Conservation (phyloP, 2,113 vertebrate genomes). For the Hemiprocne comata region DNA sequence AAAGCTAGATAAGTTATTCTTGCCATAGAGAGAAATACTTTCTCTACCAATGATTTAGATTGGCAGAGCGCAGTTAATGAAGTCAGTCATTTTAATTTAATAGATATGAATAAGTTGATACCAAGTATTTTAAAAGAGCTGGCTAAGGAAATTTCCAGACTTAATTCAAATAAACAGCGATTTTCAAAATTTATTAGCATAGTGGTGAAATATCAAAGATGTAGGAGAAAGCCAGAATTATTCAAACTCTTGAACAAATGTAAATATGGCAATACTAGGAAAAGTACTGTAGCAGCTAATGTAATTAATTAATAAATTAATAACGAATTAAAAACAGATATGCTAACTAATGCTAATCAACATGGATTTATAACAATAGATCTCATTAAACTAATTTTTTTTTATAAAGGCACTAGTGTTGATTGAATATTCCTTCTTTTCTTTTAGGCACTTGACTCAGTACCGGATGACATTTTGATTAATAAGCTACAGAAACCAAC, state of each 20-base stretch:
- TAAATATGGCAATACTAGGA: neutral
- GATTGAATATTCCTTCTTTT: slow-evolving; percentile 14
- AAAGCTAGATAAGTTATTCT: neutral
- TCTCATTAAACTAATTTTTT: slow-evolving; percentile 10
- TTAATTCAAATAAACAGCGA: neutral
- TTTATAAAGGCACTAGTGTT: neutral
- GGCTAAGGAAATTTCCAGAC: neutral
- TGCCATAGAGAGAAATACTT: neutral
- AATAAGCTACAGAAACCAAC: slow-evolving; percentile 13
- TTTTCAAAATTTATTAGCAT: neutral
- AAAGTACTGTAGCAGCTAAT: neutral
- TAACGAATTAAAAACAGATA: slow-evolving; percentile 9
- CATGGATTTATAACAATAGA: slow-evolving; percentile 6
- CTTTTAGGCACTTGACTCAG: neutral
- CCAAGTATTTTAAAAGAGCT: neutral
- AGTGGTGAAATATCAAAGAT: neutral
- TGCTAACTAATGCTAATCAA: neutral
- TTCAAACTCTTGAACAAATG: neutral
- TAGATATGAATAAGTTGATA: slow-evolving; percentile 17
- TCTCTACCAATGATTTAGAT: neutral
- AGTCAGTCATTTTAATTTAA: slow-evolving; percentile 25
- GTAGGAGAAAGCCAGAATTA: neutral
- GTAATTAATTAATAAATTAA: slow-evolving; percentile 10
- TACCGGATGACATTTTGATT: slow-evolving; percentile 25
- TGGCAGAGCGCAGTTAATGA: neutral